Evolutionary conservation across 1,140 invertebrate species (phyloP).

Genomic region (Subanguina moxae): DNA sequence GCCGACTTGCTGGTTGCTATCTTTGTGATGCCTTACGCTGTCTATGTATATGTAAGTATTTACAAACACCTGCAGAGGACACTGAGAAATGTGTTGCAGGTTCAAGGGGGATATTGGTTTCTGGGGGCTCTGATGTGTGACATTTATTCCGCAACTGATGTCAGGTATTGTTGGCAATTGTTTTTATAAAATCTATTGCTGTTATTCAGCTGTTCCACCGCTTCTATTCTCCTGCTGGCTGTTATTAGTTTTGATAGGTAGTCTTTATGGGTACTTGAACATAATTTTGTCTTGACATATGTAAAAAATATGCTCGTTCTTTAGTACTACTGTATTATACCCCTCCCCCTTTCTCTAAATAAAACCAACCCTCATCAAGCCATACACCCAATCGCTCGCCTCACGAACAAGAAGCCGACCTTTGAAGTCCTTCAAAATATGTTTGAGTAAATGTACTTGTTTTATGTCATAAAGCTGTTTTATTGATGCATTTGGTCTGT

Average conservation of each 20-base stretch:
- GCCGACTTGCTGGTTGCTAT: constrained; percentile 91
- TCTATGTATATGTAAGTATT: constrained; percentile 83
- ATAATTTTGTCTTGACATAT: not conserved
- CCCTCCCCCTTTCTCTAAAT: too few species aligned
- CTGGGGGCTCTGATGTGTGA: constrained; percentile 87
- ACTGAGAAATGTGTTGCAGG: constrained; percentile 38
- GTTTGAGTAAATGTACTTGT: too few species aligned
- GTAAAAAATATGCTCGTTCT: not conserved
- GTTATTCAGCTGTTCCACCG: constrained; percentile 96
- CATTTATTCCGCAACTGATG: constrained; percentile 79
- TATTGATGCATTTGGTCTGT: too few species aligned
- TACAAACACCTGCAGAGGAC: not conserved
- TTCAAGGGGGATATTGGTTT: constrained; percentile 67
- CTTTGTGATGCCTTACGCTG: constrained; percentile 94
- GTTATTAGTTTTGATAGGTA: constrained; percentile 98
- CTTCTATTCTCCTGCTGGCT: constrained; percentile 94
- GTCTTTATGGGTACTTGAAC: constrained; percentile 39
- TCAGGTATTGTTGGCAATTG: not conserved
- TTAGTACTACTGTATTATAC: too few species aligned
- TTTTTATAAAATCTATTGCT: constrained; percentile 61
- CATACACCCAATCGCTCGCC: too few species aligned
- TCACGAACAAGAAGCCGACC: too few species aligned
- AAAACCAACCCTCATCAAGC: too few species aligned
- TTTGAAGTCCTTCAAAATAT: too few species aligned
- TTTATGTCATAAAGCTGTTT: too few species aligned